Evolutionary conservation across 1,140 invertebrate genomes (phyloP), one percentile per base, ranked within the genome.

Genomic region (Dryas iulia): DNA sequence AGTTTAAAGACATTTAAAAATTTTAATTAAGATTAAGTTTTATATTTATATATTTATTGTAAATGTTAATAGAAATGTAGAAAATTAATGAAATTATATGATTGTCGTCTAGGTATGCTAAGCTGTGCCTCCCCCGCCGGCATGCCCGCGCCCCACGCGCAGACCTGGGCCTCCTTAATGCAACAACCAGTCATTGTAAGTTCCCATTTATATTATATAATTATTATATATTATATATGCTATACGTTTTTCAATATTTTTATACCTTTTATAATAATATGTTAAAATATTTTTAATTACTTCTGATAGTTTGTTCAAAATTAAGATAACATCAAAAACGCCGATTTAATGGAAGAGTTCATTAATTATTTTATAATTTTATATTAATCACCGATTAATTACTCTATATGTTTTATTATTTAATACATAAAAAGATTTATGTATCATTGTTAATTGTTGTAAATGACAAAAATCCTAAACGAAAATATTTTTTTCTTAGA

Each of bases 111-210:
- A 89, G 87, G 79, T 62, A 91, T 91, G 89, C 66, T 91, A 57
- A 90, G 86, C 35, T 90, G 86, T 59, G 87, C 89, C 4, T 78
- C 86, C 54, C 85, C 87, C 78, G 84, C 86, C 73, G 84, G 82
- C 79, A 86, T 87, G 83, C 79, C 85, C 60, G 82, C 85, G 47
- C 77, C 81, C 10, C 86, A 89, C 66, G 54, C 85, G 2, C 88
- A 87, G n/a, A 31, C 78, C 5, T 91, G 87, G 85, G 76, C 83
- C 25, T 68, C 81, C 1, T 66, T 87, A 0, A 66, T 84, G 7
- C 89, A 85, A 75, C 84, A 83, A 72, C 82, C 84, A 0, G 69
- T 75, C 28, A 87, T 91, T 72, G 87, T 89, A 82, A 83, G 87
- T 82, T 3, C 11, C 23, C 53, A 24, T 12, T 25, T 11, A 25